A percentile compares a stretch with the other conserved stretches of the same genome.
Conservation (phyloP, 2,797 vertebrate species). For the Aplochiton taeniatus region DNA sequence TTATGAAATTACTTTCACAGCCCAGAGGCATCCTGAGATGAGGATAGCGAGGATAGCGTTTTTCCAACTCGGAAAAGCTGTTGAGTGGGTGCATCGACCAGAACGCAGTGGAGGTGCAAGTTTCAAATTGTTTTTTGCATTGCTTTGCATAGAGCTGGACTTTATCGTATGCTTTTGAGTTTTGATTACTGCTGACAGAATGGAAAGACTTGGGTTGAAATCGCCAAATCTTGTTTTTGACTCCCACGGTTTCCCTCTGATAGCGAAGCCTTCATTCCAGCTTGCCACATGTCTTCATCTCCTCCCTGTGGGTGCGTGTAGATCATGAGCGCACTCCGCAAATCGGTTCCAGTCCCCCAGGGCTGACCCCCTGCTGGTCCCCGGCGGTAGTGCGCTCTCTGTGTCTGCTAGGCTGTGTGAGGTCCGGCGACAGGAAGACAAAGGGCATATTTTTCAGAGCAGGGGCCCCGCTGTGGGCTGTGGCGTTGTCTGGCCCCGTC, state of each 20-base stretch:
- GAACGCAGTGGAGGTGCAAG: too few relatives aligned
- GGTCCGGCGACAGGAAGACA: slow-evolving; percentile 59
- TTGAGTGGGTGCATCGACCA: slow-evolving; percentile 1
- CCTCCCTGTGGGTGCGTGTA: too few relatives aligned
- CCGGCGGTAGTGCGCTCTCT: slow-evolving; percentile 38
- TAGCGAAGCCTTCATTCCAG: too few relatives aligned
- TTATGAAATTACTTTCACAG: slow-evolving; percentile 52
- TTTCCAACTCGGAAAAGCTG: slow-evolving; percentile 6
- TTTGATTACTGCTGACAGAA: too few relatives aligned
- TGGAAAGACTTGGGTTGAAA: too few relatives aligned
- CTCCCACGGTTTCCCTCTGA: too few relatives aligned
- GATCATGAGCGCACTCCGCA: too few relatives aligned
- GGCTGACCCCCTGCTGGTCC: slow-evolving; percentile 61
- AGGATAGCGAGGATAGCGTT: slow-evolving; percentile 8
- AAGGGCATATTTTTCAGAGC: slow-evolving; percentile 64
- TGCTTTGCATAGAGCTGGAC: too few relatives aligned
- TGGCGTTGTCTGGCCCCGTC: slow-evolving; percentile 42
- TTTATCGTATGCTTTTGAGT: too few relatives aligned
- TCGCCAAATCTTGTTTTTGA: too few relatives aligned
- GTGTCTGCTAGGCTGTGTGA: slow-evolving; percentile 46
- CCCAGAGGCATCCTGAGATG: slow-evolving; percentile 11
- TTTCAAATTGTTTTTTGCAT: background rate
- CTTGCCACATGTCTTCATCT: too few relatives aligned
- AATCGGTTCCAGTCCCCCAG: background rate
- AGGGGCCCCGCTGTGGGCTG: slow-evolving; percentile 47